Base-by-base conservation (phyloP, 2,797 vertebrate species). In the Leptatherina wallacei region DNA sequence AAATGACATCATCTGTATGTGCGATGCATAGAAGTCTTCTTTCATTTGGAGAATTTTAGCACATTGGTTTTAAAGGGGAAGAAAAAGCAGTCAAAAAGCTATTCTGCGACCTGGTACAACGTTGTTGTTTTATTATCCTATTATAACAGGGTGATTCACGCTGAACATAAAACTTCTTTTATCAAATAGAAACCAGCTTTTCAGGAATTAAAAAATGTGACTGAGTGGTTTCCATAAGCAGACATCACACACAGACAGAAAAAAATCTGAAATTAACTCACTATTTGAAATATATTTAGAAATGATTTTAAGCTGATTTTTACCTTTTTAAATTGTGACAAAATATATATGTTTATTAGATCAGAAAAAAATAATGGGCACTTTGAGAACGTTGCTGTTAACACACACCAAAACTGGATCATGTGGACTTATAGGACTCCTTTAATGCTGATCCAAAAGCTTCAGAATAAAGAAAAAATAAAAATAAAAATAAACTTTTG, bases 101-200 rank as follows among this genome's bases (percentile, higher is more conserved):
- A 32, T 57, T 57, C 16, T 55, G 29, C 36, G 29, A 66, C 9
- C 63, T 52, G 65, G 52, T 58, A 32, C 6, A 67, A 40, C 42
- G 14, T 11, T 59, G 20, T 1, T 27, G 14, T 11, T 55, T 36
- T 57, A 57, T 6, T 18, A 51, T 58, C 9, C 12, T 51, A 6
- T 59, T 32, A 60, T 60, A 71, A 59, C 33, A 65, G 13, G 42
- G 13, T n/a, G 22, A n/a, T 51, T 51, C n/a, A 51, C 9, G 4
- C 47, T 51, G 10, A 51, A 51, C 47, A 51, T n/a, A 51, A 51
- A 11, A 51, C n/a, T 10, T 51, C 54, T 73, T 63, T 59, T 16
- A 47, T 51, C 16, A 38, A 10, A 70, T 66, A 67, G 18, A 67
- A 82, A 72, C 38, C 56, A 35, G 64, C 55, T 75, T 81, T 87